Base-by-base conservation (phyloP, 1,140 invertebrate genomes). In the Drosophila leontia region DNA sequence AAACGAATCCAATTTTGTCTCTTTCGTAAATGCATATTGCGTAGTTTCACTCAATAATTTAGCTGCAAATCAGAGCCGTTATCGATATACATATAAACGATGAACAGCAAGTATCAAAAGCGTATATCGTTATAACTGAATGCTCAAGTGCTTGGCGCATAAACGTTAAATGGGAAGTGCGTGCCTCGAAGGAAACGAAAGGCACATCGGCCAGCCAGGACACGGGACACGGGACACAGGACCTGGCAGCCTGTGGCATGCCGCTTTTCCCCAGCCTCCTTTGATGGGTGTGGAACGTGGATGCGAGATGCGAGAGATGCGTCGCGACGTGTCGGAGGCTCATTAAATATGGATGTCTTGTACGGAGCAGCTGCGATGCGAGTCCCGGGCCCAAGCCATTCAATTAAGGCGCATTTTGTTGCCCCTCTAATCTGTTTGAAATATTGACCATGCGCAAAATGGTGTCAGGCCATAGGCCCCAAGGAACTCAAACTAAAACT, bases 331-430 rank as follows among this genome's bases (percentile, higher is more conserved):
- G 83, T 87, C 58, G 84, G 51, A 29, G 83, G 80, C 84, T 87
- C 83, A 87, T 87, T 87, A 87, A 87, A 88, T 87, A 87, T 87
- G 83, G 86, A 87, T 87, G 83, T 87, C 83, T 83, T 87, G 83
- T 87, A 75, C 76, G 61, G 64, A 88, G 80, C 83, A 87, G 83
- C 83, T 88, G 83, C 47, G 37, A 41, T 50, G 65, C 47, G 35
- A 32, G 51, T 48, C 51, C 62, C 42, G 59, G 39, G 63, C 79
- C 60, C 60, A 47, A 69, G 83, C 83, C 83, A 87, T 87, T 87
- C 83, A 87, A 87, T 87, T 87, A 87, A 88, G 84, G 80, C 77
- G 68, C 84, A 88, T 71, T 87, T 87, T 69, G 78, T 77, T 88
- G 77, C 68, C 77, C 69, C 80, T 84, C 81, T 87, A 87, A 87